Evolutionary conservation across 2,113 vertebrate species (phyloP).

Genomic region (Pollachius pollachius): DNA sequence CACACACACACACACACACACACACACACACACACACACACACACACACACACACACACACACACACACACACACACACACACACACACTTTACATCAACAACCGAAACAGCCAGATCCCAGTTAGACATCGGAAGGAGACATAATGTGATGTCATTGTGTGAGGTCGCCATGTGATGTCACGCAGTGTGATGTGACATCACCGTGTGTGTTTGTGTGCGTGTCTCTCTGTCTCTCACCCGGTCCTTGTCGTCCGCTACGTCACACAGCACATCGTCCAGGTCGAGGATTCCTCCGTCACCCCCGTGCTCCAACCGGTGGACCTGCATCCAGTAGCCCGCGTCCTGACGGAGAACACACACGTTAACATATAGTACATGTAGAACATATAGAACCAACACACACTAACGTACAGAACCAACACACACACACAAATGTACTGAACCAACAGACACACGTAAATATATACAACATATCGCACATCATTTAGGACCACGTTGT

Average conservation of each 20-base stretch:
- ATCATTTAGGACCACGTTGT: too few species aligned
- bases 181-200: neutral
- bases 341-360: slow-evolving; percentile 71
- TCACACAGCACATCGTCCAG: slow-evolving; percentile 91
- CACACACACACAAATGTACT: too few species aligned
- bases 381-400: too few species aligned
- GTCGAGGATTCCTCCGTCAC: slow-evolving; percentile 93
- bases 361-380: too few species aligned
- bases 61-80: slow-evolving; percentile 1
- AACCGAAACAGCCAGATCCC: neutral
- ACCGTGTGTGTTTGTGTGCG: slow-evolving; percentile 1
- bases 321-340: slow-evolving; percentile 94
- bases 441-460: too few species aligned
- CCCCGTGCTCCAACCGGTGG: slow-evolving; percentile 86
- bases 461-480: too few species aligned
- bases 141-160: too few species aligned
- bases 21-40: neutral
- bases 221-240: slow-evolving; percentile 77
- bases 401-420: too few species aligned
- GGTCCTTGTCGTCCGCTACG: slow-evolving; percentile 94
- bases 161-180: too few species aligned
- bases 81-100: neutral
- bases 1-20: too few species aligned
- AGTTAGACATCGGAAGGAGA: too few species aligned
- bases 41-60: neutral